Conservation (phyloP, 2,888 invertebrate species). For the Caenorhabditis sp. region DNA sequence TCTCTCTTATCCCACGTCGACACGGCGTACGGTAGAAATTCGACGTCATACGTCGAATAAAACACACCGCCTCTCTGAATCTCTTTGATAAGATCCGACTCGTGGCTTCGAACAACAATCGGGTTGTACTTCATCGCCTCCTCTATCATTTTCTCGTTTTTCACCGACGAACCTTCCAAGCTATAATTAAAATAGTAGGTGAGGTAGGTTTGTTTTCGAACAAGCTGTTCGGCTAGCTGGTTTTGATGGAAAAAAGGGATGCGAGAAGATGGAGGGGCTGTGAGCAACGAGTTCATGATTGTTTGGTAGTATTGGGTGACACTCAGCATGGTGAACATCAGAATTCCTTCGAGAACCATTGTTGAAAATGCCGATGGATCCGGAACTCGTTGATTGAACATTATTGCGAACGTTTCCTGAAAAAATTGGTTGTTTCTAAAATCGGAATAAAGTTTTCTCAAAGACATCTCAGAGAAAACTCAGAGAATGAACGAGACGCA, state of each 20-base stretch:
- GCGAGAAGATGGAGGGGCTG: slow-evolving; percentile 46
- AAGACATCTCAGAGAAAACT: too few relatives aligned
- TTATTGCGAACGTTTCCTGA: slow-evolving; percentile 50
- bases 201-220: slow-evolving; percentile 38
- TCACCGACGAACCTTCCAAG: slow-evolving; percentile 46
- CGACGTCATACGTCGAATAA: slow-evolving; percentile 52
- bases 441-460: too few relatives aligned
- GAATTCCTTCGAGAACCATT: slow-evolving; percentile 41
- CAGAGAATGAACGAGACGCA: too few relatives aligned
- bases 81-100: slow-evolving; percentile 38
- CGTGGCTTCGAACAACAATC: slow-evolving; percentile 29
- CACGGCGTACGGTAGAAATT: slow-evolving; percentile 46
- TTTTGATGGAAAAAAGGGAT: slow-evolving; percentile 51
- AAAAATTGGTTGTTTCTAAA: too few relatives aligned
- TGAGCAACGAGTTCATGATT: slow-evolving; percentile 55
- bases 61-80: slow-evolving; percentile 54
- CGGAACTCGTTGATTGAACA: slow-evolving; percentile 51
- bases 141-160: slow-evolving; percentile 40
- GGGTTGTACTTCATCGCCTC: slow-evolving; percentile 41
- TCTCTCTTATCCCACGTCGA: slow-evolving; percentile 47
- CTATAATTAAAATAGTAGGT: slow-evolving; percentile 48
- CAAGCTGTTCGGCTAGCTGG: slow-evolving; percentile 46
- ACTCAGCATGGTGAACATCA: slow-evolving; percentile 46
- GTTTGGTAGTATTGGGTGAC: slow-evolving; percentile 51
- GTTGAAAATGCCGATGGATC: slow-evolving; percentile 39